These are phyloP conservation scores for Antheraea yamamai DNA, from an alignment of 2,888 invertebrate species.

Conservation along the genomic window DNA sequence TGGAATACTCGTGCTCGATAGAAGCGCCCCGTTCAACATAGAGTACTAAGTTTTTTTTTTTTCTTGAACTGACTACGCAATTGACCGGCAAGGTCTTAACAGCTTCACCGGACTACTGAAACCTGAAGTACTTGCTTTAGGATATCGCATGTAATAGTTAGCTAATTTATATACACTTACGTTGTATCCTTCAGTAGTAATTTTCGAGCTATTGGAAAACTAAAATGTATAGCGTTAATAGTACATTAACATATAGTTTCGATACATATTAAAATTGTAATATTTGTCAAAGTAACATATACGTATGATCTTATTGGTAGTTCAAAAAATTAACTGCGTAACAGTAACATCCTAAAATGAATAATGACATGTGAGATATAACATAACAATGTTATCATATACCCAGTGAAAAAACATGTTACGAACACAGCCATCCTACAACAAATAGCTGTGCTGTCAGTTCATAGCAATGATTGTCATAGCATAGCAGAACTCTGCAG, in stretches of 20 bases:
- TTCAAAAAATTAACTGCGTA: not conserved
- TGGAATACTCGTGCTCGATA: too few relatives aligned
- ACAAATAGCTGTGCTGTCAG: not conserved
- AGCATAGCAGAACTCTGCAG: not conserved
- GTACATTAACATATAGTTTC: not conserved
- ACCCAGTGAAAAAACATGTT: not conserved
- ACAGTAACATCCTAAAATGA: not conserved
- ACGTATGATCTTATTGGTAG: not conserved
- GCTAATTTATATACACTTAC: not conserved
- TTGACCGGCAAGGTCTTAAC: too few relatives aligned
- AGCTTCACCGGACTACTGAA: too few relatives aligned
- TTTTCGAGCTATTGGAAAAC: not conserved
- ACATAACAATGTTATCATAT: not conserved
- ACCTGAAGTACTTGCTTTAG: too few relatives aligned
- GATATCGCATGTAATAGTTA: not conserved
- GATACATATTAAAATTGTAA: not conserved
- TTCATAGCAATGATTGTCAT: not conserved
- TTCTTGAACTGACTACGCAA: too few relatives aligned
- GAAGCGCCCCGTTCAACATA: too few relatives aligned
- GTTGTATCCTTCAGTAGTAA: not conserved
- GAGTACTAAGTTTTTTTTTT: too few relatives aligned
- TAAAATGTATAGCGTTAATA: not conserved
- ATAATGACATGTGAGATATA: not conserved
- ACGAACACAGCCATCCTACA: not conserved
- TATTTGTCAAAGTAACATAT: not conserved